These are phyloP conservation scores for Drosophila stalkeri DNA, from an alignment of 2,888 invertebrate species.

Conservation along the genomic window DNA sequence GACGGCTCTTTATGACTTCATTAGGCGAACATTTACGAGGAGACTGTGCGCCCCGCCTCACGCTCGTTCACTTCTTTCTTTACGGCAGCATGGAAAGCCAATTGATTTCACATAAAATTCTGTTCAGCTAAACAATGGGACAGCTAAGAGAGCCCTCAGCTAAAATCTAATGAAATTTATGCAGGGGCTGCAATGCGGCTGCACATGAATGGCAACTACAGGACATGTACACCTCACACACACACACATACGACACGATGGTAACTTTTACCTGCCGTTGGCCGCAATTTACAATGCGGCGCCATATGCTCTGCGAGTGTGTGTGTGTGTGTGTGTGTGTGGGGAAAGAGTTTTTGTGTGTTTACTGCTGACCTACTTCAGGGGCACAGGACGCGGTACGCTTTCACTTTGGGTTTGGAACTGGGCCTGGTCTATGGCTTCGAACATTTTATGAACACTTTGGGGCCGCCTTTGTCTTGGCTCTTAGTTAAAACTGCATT, in stretches of 20 bases:
- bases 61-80: conserved; percentile 10
- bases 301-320: conserved; percentile 29
- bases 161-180: conserved; percentile 79
- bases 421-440: conserved; percentile 43
- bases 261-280: conserved; percentile 71
- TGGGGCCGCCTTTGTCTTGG: conserved; percentile 71
- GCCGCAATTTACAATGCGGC: conserved; percentile 62
- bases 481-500: conserved; percentile 70
- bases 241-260: conserved; percentile 23
- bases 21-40: conserved; percentile 65
- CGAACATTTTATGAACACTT: conserved; percentile 74
- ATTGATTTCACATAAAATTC: conserved; percentile 70
- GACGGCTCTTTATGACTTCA: conserved; percentile 75
- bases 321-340: conserved; percentile 18
- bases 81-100: conserved; percentile 60
- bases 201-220: conserved; percentile 65
- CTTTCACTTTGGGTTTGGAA: conserved; percentile 54
- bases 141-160: conserved; percentile 51
- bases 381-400: conserved; percentile 34
- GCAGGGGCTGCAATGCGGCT: conserved; percentile 77
- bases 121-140: conserved; percentile 44
- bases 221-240: conserved; percentile 43
- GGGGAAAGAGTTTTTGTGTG: conserved; percentile 19
- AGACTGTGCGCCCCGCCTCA: conserved; percentile 23
- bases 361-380: conserved; percentile 60